Evolutionary conservation across 2,888 invertebrate genomes (phyloP).

Genomic region (Plusia festucae): DNA sequence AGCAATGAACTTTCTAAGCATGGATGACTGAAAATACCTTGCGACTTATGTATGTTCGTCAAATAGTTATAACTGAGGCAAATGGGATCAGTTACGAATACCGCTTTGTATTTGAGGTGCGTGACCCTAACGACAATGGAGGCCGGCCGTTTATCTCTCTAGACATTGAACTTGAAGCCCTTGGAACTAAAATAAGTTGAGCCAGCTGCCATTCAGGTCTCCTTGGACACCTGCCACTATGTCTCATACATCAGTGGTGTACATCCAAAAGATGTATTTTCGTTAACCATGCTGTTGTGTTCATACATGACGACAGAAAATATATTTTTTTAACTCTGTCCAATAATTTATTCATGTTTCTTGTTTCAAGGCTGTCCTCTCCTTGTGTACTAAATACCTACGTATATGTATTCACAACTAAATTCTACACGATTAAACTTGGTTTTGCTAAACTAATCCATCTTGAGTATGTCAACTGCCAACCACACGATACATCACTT

Average conservation of each 20-base stretch:
- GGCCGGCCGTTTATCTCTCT: constrained; percentile 27
- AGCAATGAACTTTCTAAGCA: constrained; percentile 16
- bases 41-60: constrained; percentile 34
- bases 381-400: constrained; percentile 2
- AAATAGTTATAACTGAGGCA: constrained; percentile 23
- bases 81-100: constrained; percentile 18
- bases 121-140: constrained; percentile 32
- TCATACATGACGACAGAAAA: constrained; percentile 8
- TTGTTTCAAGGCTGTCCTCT: constrained; percentile 20
- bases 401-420: not conserved
- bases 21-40: constrained; percentile 11
- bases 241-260: constrained; percentile 41
- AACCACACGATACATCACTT: constrained; percentile 3
- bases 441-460: not conserved
- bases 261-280: constrained; percentile 45
- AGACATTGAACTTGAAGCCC: constrained; percentile 70
- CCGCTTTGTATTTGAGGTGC: constrained; percentile 40
- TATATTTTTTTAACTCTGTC: constrained; percentile 1
- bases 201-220: constrained; percentile 64
- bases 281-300: constrained; percentile 15
- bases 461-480: not conserved
- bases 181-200: constrained; percentile 69
- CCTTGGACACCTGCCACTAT: constrained; percentile 71
- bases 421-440: not conserved
- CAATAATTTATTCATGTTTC: constrained; percentile 15